phyloP scores from a whole-genome alignment of 1,140 invertebrate species.

The Camponotus vicinus region DNA sequence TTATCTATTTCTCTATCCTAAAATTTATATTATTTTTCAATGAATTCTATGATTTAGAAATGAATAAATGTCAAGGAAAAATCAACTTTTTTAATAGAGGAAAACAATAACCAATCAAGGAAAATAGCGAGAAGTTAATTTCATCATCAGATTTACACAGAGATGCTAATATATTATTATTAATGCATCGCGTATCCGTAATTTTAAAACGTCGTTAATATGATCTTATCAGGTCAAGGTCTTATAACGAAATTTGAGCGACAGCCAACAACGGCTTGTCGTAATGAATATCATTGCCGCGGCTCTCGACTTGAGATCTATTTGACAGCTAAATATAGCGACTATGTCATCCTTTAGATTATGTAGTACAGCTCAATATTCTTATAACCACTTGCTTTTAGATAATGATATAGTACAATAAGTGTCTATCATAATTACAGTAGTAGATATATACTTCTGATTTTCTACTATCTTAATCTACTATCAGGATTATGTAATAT shows the following conservation, averaged over 20 bases:
- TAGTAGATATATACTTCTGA: neutral
- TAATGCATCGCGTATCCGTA: neutral
- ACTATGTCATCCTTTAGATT: constrained; percentile 62
- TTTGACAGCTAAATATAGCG: constrained; percentile 73
- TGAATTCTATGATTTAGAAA: constrained; percentile 2
- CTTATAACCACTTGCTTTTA: constrained; percentile 13
- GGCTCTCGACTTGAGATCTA: constrained; percentile 54
- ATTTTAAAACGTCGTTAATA: constrained; percentile 39
- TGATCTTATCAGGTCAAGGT: constrained; percentile 76
- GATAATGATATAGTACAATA: constrained; percentile 1
- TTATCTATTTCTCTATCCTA: neutral
- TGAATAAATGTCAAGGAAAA: neutral
- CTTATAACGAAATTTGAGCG: constrained; percentile 73
- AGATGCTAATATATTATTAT: neutral
- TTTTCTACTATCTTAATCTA: constrained; percentile 2
- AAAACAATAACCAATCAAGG: neutral
- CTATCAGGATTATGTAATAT: neutral
- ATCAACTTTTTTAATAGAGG: too few species aligned
- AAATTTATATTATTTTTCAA: constrained; percentile 6
- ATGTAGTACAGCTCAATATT: neutral
- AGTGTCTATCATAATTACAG: constrained; percentile 21
- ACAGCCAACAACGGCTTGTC: constrained; percentile 71
- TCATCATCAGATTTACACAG: neutral
- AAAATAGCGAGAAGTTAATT: neutral
- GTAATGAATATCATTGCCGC: constrained; percentile 54